Base-by-base conservation (phyloP, 2,113 vertebrate species). In the Anguilla japonica region DNA sequence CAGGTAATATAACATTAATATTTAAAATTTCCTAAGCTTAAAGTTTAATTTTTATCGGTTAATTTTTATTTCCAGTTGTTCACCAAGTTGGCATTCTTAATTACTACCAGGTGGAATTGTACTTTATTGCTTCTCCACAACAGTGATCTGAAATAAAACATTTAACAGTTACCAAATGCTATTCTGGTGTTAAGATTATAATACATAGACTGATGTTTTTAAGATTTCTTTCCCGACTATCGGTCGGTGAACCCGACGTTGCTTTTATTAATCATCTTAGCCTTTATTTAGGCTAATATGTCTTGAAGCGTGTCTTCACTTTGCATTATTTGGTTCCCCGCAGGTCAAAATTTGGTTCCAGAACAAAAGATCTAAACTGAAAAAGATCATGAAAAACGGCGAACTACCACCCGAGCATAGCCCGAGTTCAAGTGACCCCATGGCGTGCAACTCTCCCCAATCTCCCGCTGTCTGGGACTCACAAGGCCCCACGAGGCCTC, bases 301-400 rank as follows among this genome's bases (percentile, higher is more conserved):
- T 67, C 15, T 67, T 67, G 60, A 26, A 22, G 5, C 7, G n/a
- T 75, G 41, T 78, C 41, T 83, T 50, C 39, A 41, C 41, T 18
- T 80, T 16, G 79, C 39, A 53, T 22, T 60, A 4, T 46, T 83
- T 80, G 26, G 79, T 82, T 91, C 46, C 71, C 85, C 29, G 3
- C 86, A 99, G 98, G 98, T 99, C 85, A 99, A 99, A 96, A 99
- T 99, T 53, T 99, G 98, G 98, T 99, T 99, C 94, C 98, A 99
- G 94, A 99, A 99, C 94, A 97, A 98, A 93, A 96, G 98, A 91
- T 99, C 98, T 87, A 99, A 99, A 94, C 97, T 99, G 94, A 99
- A 99, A 97, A 99, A 99, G 95, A 99, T 99, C 83, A 99, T 99
- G 97, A 99, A 99, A 93, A 99, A 98, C 88, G 98, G 98, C 78